These are phyloP conservation scores for Macroramphosus scolopax DNA, from an alignment of 2,797 vertebrate species.

Conservation along the genomic window DNA sequence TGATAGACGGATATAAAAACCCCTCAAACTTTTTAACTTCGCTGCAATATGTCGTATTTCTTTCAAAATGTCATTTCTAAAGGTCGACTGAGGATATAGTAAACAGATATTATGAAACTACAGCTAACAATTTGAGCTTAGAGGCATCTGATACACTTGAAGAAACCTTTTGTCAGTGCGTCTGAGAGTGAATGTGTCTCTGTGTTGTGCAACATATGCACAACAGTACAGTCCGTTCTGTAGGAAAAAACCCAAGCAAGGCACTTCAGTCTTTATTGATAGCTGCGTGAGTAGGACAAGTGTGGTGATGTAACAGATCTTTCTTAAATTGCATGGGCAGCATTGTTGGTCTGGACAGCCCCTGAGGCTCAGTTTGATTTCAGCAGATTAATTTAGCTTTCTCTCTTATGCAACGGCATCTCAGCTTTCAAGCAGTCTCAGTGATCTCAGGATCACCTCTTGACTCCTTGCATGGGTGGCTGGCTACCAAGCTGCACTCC, in stretches of 20 bases:
- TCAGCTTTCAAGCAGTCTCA: conserved; percentile 64
- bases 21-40: conserved; percentile 1
- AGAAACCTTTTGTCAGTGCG: conserved; percentile 43
- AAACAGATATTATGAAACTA: conserved; percentile 30
- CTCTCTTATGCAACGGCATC: conserved; percentile 68
- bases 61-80: neutral
- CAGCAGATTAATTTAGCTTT: conserved; percentile 73
- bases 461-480: conserved; percentile 68
- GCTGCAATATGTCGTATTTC: neutral
- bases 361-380: conserved; percentile 70
- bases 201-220: conserved; percentile 10
- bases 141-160: conserved; percentile 39
- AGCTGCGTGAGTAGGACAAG: conserved; percentile 50
- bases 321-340: conserved; percentile 66
- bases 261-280: conserved; percentile 58
- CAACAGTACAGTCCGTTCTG: conserved; percentile 36
- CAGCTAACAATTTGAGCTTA: conserved; percentile 25
- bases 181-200: conserved; percentile 34
- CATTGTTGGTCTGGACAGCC: conserved; percentile 65
- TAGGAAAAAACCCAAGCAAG: conserved; percentile 45
- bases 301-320: conserved; percentile 68
- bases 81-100: conserved; percentile 3
- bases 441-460: conserved; percentile 65
- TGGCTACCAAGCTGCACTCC: conserved; percentile 52
- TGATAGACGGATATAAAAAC: neutral